Evolutionary conservation across 2,113 vertebrate genomes (phyloP).

Genomic region (rat (Rattus norvegicus)): GRCr8 NC_086039.1:23601001-23601500

Average conservation of each 20-base stretch:
- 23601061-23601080: constrained; percentile 41
- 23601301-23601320: neutral
- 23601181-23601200: constrained; percentile 28
- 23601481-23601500: constrained; percentile 32
- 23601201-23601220: constrained; percentile 54
- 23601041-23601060: constrained; percentile 56
- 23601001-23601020: constrained; percentile 47
- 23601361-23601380: neutral
- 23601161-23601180: constrained; percentile 62
- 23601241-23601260: constrained; percentile 56
- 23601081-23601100: constrained; percentile 30
- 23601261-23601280: constrained; percentile 32
- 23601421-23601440: neutral
- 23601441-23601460: constrained; percentile 23
- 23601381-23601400: neutral
- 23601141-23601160: constrained; percentile 65
- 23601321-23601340: neutral
- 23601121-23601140: constrained; percentile 60
- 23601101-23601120: constrained; percentile 50
- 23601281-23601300: too few species aligned
- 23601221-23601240: constrained; percentile 50
- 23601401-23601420: neutral
- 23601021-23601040: constrained; percentile 49
- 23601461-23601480: constrained; percentile 17
- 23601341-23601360: neutral